A percentile compares a stretch with the other conserved stretches of the same genome.
Conservation (phyloP, 2,797 vertebrate species). For the Lutjanus argentimaculatus region DNA sequence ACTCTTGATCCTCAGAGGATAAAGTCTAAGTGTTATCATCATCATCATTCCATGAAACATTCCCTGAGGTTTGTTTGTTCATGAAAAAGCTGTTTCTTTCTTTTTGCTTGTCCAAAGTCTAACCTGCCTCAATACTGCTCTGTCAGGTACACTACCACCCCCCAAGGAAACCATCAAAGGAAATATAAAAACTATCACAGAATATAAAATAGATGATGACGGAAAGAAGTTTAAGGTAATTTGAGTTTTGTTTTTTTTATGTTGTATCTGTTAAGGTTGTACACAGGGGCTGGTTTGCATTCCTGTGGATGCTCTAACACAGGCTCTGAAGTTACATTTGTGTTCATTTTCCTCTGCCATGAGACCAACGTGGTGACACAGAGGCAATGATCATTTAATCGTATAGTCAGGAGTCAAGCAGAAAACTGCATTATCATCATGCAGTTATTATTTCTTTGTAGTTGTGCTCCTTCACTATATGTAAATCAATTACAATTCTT, state of each 20-base stretch:
- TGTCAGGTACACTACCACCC: conserved; percentile 88
- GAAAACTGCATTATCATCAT: neutral
- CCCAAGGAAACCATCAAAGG: conserved; percentile 95
- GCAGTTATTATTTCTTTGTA: neutral
- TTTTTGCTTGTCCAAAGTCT: neutral
- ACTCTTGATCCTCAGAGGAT: too few species aligned
- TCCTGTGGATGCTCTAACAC: too few species aligned
- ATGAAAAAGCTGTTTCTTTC: too few species aligned
- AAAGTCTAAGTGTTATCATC: neutral
- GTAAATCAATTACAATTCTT: neutral
- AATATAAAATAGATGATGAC: conserved; percentile 96
- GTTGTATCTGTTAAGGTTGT: neutral
- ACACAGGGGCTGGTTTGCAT: neutral
- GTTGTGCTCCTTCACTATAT: neutral
- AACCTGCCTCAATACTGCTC: neutral
- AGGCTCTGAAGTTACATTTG: neutral
- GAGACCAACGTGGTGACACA: neutral
- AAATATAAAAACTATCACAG: conserved; percentile 95
- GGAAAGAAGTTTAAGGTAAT: conserved; percentile 94
- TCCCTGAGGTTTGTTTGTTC: neutral
- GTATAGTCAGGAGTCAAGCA: neutral
- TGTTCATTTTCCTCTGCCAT: neutral
- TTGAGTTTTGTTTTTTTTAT: too few species aligned
- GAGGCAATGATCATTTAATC: neutral
- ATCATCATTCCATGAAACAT: too few species aligned